A percentile compares a stretch with the other conserved stretches of the same genome.
Evolutionary conservation across 2,888 invertebrate genomes (phyloP).

Genomic region (Lasius platythorax): DNA sequence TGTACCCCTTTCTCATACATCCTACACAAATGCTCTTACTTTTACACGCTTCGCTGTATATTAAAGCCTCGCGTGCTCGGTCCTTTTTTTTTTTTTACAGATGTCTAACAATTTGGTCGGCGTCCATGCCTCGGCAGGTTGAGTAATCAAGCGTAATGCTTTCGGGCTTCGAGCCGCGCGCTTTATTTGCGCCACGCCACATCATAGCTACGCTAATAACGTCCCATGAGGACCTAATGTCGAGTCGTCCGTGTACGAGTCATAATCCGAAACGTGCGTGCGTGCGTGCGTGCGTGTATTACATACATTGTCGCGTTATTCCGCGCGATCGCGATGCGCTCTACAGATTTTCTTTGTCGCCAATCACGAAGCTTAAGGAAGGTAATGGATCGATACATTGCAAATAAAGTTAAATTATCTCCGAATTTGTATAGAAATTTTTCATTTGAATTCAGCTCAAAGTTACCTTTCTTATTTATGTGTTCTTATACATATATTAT

Average conservation of each 20-base stretch:
- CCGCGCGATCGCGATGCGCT: not conserved
- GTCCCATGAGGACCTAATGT: conserved; percentile 82
- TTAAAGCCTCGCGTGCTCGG: conserved; percentile 7
- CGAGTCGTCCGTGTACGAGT: conserved; percentile 68
- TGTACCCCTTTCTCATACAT: too few species aligned
- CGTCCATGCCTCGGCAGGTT: conserved; percentile 68
- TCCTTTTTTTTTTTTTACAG: not conserved
- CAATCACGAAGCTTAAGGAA: conserved; percentile 28
- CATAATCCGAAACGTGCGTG: conserved; percentile 72
- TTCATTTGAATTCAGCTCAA: not conserved
- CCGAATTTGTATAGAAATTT: not conserved
- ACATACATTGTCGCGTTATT: not conserved
- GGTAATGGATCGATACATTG: not conserved
- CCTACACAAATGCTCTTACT: not conserved
- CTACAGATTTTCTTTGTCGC: conserved; percentile 28
- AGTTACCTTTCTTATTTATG: not conserved
- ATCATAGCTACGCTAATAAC: conserved; percentile 84
- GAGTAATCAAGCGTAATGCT: conserved; percentile 81
- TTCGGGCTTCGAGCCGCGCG: conserved; percentile 80
- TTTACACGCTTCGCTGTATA: not conserved
- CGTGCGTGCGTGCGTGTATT: conserved; percentile 40
- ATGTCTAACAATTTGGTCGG: conserved; percentile 53
- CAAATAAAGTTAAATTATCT: not conserved
- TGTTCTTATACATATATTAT: too few species aligned
- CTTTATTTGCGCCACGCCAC: conserved; percentile 81